Conservation (phyloP, 2,888 invertebrate species). For the Pyrocoelia pectoralis region DNA sequence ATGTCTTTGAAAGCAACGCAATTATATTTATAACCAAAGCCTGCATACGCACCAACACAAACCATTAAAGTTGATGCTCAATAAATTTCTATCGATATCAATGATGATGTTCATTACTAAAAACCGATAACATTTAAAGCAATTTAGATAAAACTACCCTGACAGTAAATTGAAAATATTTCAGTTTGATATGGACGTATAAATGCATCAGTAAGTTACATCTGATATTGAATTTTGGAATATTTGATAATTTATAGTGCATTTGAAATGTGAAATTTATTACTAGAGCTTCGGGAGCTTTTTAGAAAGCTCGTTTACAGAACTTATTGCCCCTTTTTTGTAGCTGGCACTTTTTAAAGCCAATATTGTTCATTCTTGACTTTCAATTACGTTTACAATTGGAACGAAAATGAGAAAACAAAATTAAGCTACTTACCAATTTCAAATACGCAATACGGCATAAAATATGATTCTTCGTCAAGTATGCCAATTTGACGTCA, state of each 20-base stretch:
- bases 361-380: background rate
- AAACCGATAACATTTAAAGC: constrained; percentile 4
- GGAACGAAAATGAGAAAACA: background rate
- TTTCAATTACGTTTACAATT: background rate
- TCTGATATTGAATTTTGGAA: background rate
- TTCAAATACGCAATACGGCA: background rate
- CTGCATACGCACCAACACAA: constrained; percentile 24
- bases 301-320: background rate
- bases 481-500: too few species aligned
- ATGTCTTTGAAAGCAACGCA: constrained; percentile 23
- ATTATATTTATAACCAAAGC: constrained; percentile 22
- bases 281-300: background rate
- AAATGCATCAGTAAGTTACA: constrained; percentile 4
- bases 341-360: background rate
- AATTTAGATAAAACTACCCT: constrained; percentile 15
- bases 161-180: constrained; percentile 6
- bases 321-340: background rate
- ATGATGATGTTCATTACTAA: constrained; percentile 13
- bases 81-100: constrained; percentile 19
- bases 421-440: background rate
- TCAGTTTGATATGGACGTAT: background rate
- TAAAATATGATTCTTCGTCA: too few species aligned
- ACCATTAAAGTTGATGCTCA: constrained; percentile 15
- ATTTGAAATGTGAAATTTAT: background rate
- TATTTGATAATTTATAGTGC: background rate